These are phyloP conservation scores for Lamellibrachia luymesi DNA, from an alignment of 1,140 invertebrate species.

Conservation along the genomic window DNA sequence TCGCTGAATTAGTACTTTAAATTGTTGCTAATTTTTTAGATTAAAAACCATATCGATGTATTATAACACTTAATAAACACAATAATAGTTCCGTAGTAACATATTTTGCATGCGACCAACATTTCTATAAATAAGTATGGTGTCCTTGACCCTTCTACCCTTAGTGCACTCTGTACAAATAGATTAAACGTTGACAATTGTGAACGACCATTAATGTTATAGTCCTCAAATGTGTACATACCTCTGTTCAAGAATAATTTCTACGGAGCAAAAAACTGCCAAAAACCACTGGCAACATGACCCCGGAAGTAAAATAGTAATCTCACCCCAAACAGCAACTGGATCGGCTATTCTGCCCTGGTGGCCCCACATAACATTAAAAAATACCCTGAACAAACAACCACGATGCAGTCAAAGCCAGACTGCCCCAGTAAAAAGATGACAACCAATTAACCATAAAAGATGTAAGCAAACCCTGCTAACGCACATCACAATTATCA, in stretches of 20 bases:
- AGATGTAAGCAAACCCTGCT: background rate
- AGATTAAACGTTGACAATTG: too few relatives aligned
- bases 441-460: background rate
- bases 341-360: background rate
- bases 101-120: too few relatives aligned
- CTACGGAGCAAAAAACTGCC: background rate
- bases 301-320: too few relatives aligned
- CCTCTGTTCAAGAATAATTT: background rate
- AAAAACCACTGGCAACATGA: background rate
- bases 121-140: too few relatives aligned
- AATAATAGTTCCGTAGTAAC: too few relatives aligned
- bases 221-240: too few relatives aligned
- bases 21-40: too few relatives aligned
- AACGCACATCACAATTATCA: background rate
- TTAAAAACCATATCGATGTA: too few relatives aligned
- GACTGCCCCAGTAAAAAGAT: background rate
- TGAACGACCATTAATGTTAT: too few relatives aligned
- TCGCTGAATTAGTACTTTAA: too few relatives aligned
- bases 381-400: background rate
- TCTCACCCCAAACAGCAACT: background rate
- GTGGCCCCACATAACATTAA: background rate
- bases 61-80: too few relatives aligned
- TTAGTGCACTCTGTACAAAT: background rate
- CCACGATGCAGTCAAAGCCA: background rate
- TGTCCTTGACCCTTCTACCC: too few relatives aligned